A percentile compares a stretch with the other conserved stretches of the same genome.
Evolutionary conservation across 2,797 vertebrate genomes (phyloP).

Genomic region (Melanogrammus aeglefinus): DNA sequence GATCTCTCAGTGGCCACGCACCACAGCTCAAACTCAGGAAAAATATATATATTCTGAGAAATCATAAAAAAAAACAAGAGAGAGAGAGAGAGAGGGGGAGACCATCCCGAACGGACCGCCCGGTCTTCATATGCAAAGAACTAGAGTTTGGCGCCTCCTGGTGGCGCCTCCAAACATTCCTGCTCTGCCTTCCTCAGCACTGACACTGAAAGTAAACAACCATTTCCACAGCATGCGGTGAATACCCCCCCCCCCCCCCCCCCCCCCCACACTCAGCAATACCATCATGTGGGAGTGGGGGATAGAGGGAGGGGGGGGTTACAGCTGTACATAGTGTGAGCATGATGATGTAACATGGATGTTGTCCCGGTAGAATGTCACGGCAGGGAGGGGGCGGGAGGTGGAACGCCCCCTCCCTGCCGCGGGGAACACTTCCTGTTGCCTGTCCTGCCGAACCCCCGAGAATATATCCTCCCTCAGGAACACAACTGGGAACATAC

Average conservation of each 20-base stretch:
- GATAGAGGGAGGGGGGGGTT: conserved; percentile 71
- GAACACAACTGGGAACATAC: conserved; percentile 68
- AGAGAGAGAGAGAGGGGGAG: conserved; percentile 86
- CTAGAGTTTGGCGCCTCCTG: conserved; percentile 82
- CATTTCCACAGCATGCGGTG: conserved; percentile 41
- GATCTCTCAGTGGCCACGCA: conserved; percentile 43
- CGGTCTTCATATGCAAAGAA: conserved; percentile 97
- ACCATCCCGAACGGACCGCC: conserved; percentile 75
- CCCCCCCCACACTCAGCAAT: neutral
- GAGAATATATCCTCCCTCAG: conserved; percentile 76
- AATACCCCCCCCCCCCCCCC: neutral
- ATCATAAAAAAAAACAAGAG: conserved; percentile 83
- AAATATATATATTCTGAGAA: conserved; percentile 85
- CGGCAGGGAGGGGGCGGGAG: conserved; percentile 60
- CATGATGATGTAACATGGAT: conserved; percentile 79
- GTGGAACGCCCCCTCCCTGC: conserved; percentile 39
- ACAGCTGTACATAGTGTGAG: conserved; percentile 79
- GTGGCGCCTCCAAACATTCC: conserved; percentile 88
- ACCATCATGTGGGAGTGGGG: conserved; percentile 63
- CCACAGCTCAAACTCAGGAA: conserved; percentile 99
- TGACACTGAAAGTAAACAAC: conserved; percentile 66
- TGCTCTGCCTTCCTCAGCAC: conserved; percentile 87
- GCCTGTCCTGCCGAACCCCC: conserved; percentile 71
- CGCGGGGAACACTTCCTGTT: conserved; percentile 66
- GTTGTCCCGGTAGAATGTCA: conserved; percentile 75